phyloP scores from a whole-genome alignment of 2,888 invertebrate species.

The Strigamia crassipes region DNA sequence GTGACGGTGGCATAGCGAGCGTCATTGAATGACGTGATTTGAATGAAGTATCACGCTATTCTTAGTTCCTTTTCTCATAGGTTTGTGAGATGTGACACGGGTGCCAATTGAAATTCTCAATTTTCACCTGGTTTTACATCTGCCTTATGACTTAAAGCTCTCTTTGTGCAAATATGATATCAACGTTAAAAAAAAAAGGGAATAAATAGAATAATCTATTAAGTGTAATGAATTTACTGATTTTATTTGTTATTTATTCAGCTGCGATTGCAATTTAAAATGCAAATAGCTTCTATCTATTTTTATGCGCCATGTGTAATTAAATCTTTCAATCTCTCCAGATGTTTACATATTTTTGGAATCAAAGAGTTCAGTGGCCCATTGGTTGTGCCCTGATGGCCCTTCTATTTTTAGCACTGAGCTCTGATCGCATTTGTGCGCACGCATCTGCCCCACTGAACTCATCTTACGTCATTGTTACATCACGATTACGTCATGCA shows the following conservation, averaged over 20 bases:
- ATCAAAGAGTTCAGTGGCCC: slow-evolving; percentile 22
- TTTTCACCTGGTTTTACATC: not conserved
- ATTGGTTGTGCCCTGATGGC: not conserved
- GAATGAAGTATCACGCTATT: not conserved
- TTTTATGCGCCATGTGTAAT: too few relatives aligned
- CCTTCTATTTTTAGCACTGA: slow-evolving; percentile 13
- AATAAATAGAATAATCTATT: too few relatives aligned
- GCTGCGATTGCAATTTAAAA: not conserved
- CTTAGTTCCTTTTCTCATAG: not conserved
- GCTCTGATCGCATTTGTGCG: slow-evolving; percentile 20
- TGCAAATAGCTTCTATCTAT: too few relatives aligned
- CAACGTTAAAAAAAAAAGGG: too few relatives aligned
- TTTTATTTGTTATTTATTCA: not conserved
- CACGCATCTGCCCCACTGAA: slow-evolving; percentile 12
- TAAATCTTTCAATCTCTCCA: too few relatives aligned
- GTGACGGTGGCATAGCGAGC: not conserved
- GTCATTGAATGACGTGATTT: slow-evolving; percentile 22
- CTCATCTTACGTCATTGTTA: not conserved
- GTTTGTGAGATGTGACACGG: not conserved
- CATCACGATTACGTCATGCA: not conserved
- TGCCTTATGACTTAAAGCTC: not conserved
- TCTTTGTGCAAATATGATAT: too few relatives aligned
- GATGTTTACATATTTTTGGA: not conserved
- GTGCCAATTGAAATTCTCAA: slow-evolving; percentile 12
- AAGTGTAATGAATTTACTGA: not conserved